phyloP scores from a whole-genome alignment of 2,888 invertebrate genomes.

The Heliconius ethilla region DNA sequence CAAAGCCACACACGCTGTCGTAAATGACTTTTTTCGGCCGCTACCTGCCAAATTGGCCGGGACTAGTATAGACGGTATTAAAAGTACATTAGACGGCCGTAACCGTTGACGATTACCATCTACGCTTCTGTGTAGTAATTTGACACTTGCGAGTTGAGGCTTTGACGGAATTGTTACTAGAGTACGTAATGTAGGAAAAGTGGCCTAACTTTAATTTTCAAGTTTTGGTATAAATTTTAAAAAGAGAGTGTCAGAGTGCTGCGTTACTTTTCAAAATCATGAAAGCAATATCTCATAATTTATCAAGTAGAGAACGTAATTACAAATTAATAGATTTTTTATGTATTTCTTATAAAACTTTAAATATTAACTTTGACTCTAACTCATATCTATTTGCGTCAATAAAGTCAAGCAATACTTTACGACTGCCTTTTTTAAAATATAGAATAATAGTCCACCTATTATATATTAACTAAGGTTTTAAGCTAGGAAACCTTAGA shows the following conservation, averaged over 20 bases:
- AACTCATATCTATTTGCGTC: no score
- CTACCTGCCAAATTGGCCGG: constrained; percentile 65
- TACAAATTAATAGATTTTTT: no score
- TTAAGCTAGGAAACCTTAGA: background rate
- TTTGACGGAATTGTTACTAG: constrained; percentile 27
- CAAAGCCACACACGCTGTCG: constrained; percentile 70
- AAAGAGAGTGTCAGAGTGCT: no score
- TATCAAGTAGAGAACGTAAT: no score
- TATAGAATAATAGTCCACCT: no score
- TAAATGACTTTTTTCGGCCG: constrained; percentile 67
- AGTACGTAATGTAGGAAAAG: background rate
- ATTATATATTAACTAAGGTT: background rate
- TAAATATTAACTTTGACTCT: no score
- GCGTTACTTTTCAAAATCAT: no score
- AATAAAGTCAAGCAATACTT: no score
- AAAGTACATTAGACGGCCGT: constrained; percentile 71
- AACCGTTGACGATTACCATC: constrained; percentile 62
- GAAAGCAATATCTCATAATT: no score
- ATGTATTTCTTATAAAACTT: no score
- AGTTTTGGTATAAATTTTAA: no score
- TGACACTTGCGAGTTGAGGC: constrained; percentile 25
- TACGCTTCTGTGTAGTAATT: constrained; percentile 47
- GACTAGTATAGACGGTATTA: constrained; percentile 62
- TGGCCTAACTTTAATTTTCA: background rate
- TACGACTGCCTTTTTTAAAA: no score